Base-by-base conservation (phyloP, 2,113 vertebrate species). In the Salminus brasiliensis region DNA sequence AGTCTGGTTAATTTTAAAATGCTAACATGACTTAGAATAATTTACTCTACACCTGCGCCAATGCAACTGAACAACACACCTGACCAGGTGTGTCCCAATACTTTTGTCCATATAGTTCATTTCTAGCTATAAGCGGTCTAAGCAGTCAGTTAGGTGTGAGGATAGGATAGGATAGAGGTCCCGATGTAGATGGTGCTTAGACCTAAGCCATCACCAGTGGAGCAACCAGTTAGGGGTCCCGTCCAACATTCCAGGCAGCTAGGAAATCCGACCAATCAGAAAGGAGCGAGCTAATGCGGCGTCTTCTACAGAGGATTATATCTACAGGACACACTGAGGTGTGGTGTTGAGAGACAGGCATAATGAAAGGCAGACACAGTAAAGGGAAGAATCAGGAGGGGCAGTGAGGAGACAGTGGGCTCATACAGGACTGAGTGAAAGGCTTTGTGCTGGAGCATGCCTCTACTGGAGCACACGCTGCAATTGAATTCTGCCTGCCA, bases 401-500 rank as follows among this genome's bases (percentile, higher is more conserved):
- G 41, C 59, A 75, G n/a, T n/a, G 60, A 75, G 32, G 13, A 66
- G 62, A 76, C 60, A 32, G 41, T 25, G 52, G 52, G 21, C 32
- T 49, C 32, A 65, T n/a, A 65, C 60, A 36, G 30, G 27, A 65
- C 62, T 53, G 74, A 47, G 7, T 66, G 29, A 76, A 16, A 16
- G 74, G 21, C 30, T 65, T 52, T 76, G 59, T 75, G 74, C 65
- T 11, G 3, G n/a, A 66, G 59, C 25, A 49, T 5, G 18, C 60
- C 23, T 66, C 49, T 75, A 36, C 57, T 49, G 60, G 41, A 75
- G 63, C 72, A 63, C 72, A 32, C 55, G 30, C 36, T 18, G 29
- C 8, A 47, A 52, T 11, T 39, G n/a, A 57, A 41, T 59, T 57
- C n/a, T 27, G 21, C 21, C 32, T 7, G 30, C 7, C 47, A 3